A percentile compares a stretch with the other conserved stretches of the same genome.
These are phyloP conservation scores for Calvadosia cruxmelitensis DNA, from an alignment of 30 jellyfish, hydroid and myxozoan genomes.

Conservation along the genomic window DNA sequence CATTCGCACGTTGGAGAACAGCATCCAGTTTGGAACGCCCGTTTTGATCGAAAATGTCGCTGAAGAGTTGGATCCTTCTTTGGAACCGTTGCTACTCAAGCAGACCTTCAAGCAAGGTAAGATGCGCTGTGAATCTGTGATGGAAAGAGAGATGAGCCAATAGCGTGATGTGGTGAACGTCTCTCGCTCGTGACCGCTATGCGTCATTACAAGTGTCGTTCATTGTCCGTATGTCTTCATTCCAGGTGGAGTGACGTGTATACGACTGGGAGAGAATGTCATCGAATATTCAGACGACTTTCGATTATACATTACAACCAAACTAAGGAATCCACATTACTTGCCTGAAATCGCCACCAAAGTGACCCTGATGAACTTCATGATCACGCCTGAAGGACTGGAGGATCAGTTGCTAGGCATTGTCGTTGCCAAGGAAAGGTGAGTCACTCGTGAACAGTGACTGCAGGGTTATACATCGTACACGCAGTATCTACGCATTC, in stretches of 20 bases:
- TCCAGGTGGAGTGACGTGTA: slow-evolving; percentile 80
- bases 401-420: slow-evolving; percentile 94
- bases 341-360: slow-evolving; percentile 91
- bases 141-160: not conserved
- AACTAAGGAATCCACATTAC: slow-evolving; percentile 82
- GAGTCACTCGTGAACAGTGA: no score
- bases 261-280: slow-evolving; percentile 92
- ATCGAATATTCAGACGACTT: slow-evolving; percentile 87
- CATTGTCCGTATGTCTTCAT: not conserved
- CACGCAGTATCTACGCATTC: no score
- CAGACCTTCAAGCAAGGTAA: slow-evolving; percentile 91
- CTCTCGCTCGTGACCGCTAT: not conserved
- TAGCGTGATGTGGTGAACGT: not conserved
- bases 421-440: slow-evolving; percentile 99
- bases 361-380: slow-evolving; percentile 82
- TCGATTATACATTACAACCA: slow-evolving; percentile 71
- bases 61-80: slow-evolving; percentile 85
- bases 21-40: slow-evolving; percentile 96
- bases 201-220: not conserved
- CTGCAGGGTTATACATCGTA: no score
- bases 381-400: slow-evolving; percentile 96
- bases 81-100: slow-evolving; percentile 78
- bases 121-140: no score
- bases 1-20: slow-evolving; percentile 86
- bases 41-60: slow-evolving; percentile 86